phyloP scores from a whole-genome alignment of 2,797 vertebrate species.

The Syncerus caffer region DNA sequence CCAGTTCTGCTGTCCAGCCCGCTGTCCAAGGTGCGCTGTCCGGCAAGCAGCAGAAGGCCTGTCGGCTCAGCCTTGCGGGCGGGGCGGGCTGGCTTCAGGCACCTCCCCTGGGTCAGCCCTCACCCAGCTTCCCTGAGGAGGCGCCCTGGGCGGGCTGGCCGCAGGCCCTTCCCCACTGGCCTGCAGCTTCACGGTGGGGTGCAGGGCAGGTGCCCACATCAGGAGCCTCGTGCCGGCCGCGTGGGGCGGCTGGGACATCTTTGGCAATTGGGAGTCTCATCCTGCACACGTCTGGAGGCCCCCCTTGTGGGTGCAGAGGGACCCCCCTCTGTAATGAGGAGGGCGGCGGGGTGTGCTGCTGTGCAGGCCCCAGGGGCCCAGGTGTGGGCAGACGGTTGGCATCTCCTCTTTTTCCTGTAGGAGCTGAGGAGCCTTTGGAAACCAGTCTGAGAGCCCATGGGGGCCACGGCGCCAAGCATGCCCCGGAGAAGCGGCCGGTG shows the following conservation, averaged over 20 bases:
- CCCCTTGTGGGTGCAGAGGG: background rate
- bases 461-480: slow-evolving; percentile 87
- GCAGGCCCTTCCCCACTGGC: background rate
- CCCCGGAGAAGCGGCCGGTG: slow-evolving; percentile 90
- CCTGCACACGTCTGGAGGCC: background rate
- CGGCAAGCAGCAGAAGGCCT: background rate
- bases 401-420: slow-evolving; percentile 68
- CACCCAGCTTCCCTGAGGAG: background rate
- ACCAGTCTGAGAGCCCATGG: slow-evolving; percentile 88
- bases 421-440: slow-evolving; percentile 90
- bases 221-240: background rate
- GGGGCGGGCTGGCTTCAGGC: background rate
- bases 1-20: background rate
- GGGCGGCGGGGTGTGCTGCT: fast-evolving
- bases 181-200: too few species aligned
- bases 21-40: background rate
- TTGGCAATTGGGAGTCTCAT: background rate
- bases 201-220: fast-evolving
- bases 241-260: background rate
- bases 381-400: background rate
- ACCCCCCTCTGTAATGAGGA: fast-evolving
- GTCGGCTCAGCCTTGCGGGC: background rate
- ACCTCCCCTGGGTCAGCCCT: background rate
- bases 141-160: fast-evolving
- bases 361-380: background rate